Percentiles rank a stretch among this genome's conserved stretches.
These are phyloP conservation scores for Pithys albifrons DNA, from an alignment of 2,113 vertebrate genomes.

Conservation along the genomic window DNA sequence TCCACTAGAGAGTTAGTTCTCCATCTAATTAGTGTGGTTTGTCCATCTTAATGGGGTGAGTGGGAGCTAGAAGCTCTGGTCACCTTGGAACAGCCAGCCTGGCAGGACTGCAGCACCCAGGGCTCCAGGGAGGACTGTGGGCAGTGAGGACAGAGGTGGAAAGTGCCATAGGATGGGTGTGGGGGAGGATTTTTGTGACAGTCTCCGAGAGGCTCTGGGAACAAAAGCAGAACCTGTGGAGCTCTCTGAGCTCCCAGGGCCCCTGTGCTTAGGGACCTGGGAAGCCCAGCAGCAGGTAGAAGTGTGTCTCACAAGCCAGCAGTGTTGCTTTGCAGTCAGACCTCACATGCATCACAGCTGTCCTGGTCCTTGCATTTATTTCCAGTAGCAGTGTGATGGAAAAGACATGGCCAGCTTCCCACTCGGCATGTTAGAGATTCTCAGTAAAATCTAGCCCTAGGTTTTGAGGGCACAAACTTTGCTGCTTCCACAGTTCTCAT, in stretches of 20 bases:
- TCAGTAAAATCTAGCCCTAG: neutral
- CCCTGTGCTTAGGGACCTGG: neutral
- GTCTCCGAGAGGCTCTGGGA: neutral
- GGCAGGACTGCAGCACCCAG: neutral
- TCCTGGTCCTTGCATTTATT: neutral
- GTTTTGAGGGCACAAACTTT: neutral
- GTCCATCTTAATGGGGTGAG: neutral
- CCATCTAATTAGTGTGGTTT: neutral
- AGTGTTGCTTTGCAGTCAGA: neutral
- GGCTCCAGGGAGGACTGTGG: too few species aligned
- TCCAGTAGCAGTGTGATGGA: neutral
- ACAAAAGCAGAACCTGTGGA: neutral
- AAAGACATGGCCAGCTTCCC: rapidly evolving
- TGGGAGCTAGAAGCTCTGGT: neutral
- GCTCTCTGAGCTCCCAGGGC: neutral
- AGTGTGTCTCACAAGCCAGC: neutral
- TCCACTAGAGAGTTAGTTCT: neutral
- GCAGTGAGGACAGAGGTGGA: too few species aligned
- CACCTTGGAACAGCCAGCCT: neutral
- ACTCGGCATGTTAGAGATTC: neutral
- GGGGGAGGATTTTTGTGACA: neutral
- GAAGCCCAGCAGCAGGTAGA: neutral
- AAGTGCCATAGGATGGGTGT: neutral
- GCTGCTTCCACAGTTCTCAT: neutral
- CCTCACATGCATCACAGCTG: neutral